Conservation (phyloP, 2,113 vertebrate species). For the Cisticola juncidis region DNA sequence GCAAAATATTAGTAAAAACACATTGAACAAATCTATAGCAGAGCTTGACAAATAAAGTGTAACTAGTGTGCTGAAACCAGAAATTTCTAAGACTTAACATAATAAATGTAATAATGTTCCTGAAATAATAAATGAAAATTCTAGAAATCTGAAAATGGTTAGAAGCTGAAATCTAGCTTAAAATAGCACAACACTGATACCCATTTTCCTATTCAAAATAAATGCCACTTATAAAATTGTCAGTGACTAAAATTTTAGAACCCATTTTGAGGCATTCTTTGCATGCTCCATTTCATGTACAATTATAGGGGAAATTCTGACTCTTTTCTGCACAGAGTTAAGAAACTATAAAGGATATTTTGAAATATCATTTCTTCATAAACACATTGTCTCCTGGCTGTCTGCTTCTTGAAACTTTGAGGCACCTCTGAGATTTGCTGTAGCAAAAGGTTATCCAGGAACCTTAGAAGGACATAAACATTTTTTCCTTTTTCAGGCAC, state of each 20-base stretch:
- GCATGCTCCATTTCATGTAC: background rate
- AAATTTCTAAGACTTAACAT: background rate
- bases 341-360: background rate
- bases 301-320: background rate
- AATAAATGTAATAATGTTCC: background rate
- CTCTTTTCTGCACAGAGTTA: background rate
- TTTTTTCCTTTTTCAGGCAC: background rate
- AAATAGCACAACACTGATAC: background rate
- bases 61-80: background rate
- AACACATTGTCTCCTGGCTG: background rate
- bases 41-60: background rate
- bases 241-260: background rate
- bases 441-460: background rate
- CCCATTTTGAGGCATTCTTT: background rate
- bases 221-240: background rate
- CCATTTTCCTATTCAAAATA: background rate
- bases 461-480: background rate
- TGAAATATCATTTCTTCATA: background rate
- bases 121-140: background rate
- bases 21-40: background rate
- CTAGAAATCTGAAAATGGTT: background rate
- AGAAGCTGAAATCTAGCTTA: background rate
- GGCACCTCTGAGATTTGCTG: background rate
- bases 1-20: background rate
- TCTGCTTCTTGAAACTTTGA: background rate